Evolutionary conservation across 1,140 invertebrate species (phyloP), one percentile per base, ranked within the genome.

Genomic region (Zaprionus davidi): DNA sequence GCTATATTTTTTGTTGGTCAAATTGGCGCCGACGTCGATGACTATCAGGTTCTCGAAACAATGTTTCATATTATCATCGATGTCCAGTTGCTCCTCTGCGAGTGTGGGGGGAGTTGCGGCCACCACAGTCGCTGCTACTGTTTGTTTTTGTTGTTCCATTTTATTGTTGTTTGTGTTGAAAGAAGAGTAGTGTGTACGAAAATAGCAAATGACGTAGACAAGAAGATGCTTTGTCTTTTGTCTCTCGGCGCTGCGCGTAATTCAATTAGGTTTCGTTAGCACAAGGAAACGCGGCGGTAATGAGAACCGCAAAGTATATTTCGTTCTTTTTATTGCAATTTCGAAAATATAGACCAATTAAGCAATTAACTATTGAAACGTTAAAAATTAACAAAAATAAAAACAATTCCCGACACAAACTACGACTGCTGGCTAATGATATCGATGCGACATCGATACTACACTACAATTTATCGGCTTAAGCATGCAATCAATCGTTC

Each of bases 1-100:
- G 86, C 95, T 95, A 93, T 97, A 99, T 92, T 98, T 98, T 93
- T 98, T 98, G 94, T 99, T 99, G 4, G 97, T 98, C 80, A 99
- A 94, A 95, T 99, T 99, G 17, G 98, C 97, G 87, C 98, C 98
- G 74, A 98, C 96, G 93, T 99, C 98, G 44, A 98, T 96, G 58
- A 99, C 95, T 91, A 98, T 96, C 92, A 98, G 96, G 94, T 97
- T 97, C 93, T 97, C 96, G 91, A 97, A 97, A 65, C 90, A 92
- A 46, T 92, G 92, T 56, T 92, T 92, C 86, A 92, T 91, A 62
- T 36, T 83, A 68, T 91, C 87, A 24, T 81, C 83, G 24, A 88
- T 66, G 67, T 90, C 79, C 57, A 91, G 70, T 78, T 82, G 84
- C 28, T 87, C 84, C 68, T 88, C 81, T 20, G 5, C 69, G 17